Evolutionary conservation across 2,113 vertebrate genomes (phyloP).

Genomic region (Malaclemys terrapin): DNA sequence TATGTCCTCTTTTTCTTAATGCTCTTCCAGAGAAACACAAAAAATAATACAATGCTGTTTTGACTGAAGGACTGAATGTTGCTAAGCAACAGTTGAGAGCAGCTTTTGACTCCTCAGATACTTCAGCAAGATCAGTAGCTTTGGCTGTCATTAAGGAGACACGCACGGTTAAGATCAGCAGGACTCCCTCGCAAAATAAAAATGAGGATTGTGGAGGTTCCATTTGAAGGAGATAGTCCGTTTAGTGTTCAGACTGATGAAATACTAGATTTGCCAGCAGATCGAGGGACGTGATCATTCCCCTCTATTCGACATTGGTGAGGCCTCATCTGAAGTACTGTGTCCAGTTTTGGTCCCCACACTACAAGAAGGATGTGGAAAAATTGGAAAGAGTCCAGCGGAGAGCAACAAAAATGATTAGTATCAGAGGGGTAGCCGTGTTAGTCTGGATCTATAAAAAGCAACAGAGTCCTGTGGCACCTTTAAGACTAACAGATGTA

Average conservation of each 20-base stretch:
- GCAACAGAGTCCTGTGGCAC: too few species aligned
- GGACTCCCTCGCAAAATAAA: neutral
- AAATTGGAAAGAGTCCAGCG: too few species aligned
- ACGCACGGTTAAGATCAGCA: neutral
- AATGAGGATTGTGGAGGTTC: neutral
- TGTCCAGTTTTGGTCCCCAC: too few species aligned
- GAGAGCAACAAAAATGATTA: too few species aligned
- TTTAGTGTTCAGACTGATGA: neutral
- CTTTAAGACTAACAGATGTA: too few species aligned
- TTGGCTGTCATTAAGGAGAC: neutral
- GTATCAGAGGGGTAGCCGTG: too few species aligned
- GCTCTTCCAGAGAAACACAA: neutral
- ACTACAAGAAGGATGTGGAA: too few species aligned
- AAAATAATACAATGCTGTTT: neutral
- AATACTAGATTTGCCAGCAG: neutral
- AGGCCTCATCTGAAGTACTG: too few species aligned
- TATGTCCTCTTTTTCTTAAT: neutral
- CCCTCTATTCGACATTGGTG: too few species aligned
- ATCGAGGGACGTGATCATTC: too few species aligned
- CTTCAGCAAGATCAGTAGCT: neutral
- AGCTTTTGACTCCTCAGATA: neutral
- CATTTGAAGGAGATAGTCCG: neutral
- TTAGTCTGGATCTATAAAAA: too few species aligned
- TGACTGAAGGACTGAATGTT: neutral
- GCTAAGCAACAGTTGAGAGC: neutral